These are phyloP conservation scores for Campoletis sonorensis DNA, from an alignment of 1,140 invertebrate genomes.

Conservation along the genomic window DNA sequence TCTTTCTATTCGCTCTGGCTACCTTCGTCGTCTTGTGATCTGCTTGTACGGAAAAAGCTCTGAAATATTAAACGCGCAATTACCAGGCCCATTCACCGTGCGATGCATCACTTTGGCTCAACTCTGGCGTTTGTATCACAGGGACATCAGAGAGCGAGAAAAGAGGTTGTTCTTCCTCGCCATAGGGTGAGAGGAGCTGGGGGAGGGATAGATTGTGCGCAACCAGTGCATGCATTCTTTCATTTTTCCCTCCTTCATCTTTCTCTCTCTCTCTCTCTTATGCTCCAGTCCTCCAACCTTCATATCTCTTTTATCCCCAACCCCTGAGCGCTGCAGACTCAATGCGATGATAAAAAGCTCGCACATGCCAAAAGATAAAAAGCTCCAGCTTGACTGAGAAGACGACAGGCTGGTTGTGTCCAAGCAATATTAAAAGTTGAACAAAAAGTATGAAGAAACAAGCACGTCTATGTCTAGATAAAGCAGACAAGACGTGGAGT, in stretches of 20 bases:
- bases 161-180: conserved; percentile 40
- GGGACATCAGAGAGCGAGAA: conserved; percentile 44
- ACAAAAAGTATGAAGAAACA: conserved; percentile 60
- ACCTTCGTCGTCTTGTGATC: conserved; percentile 62
- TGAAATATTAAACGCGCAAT: conserved; percentile 77
- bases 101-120: conserved; percentile 70
- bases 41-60: conserved; percentile 71
- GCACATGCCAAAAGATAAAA: conserved; percentile 72
- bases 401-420: conserved; percentile 56
- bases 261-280: conserved; percentile 31
- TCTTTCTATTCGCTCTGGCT: background rate
- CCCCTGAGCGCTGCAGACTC: conserved; percentile 59
- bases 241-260: background rate
- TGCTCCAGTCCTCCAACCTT: conserved; percentile 24
- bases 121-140: conserved; percentile 40
- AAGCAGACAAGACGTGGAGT: background rate
- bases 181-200: conserved; percentile 42
- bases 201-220: conserved; percentile 35
- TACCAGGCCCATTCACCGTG: conserved; percentile 74
- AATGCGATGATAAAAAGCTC: conserved; percentile 74
- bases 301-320: conserved; percentile 39
- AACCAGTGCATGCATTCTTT: conserved; percentile 26
- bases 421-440: conserved; percentile 56
- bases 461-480: conserved; percentile 37
- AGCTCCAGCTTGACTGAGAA: conserved; percentile 63